A percentile compares a stretch with the other conserved stretches of the same genome.
Conservation (phyloP, 2,113 vertebrate genomes). For the Lampris megalopsis region DNA sequence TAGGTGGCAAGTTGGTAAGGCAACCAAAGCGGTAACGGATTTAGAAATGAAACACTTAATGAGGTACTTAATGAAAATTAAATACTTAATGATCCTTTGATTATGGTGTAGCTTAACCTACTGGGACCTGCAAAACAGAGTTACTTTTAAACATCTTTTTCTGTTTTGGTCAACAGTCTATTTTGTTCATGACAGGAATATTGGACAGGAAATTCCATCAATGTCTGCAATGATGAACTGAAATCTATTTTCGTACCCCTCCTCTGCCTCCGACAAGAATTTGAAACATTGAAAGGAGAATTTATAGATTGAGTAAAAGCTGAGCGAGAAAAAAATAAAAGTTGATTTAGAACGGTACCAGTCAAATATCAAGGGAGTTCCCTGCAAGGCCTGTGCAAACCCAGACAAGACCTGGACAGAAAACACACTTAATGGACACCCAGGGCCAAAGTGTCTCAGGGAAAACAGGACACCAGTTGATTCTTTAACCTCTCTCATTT, state of each 20-base stretch:
- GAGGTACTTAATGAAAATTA: too few species aligned
- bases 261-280: not conserved
- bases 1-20: too few species aligned
- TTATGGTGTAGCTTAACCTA: too few species aligned
- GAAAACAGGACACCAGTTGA: constrained; percentile 77
- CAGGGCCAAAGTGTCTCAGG: constrained; percentile 87
- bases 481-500: constrained; percentile 66
- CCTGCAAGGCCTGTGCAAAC: constrained; percentile 71
- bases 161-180: too few species aligned
- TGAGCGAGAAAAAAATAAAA: constrained; percentile 64
- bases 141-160: too few species aligned
- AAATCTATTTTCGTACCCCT: constrained; percentile 7
- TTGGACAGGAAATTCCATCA: constrained; percentile 16
- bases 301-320: constrained; percentile 32
- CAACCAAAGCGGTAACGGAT: too few species aligned
- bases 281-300: not conserved
- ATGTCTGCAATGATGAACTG: not conserved
- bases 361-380: constrained; percentile 86
- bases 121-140: too few species aligned
- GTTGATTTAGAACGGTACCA: constrained; percentile 58
- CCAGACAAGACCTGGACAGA: constrained; percentile 87
- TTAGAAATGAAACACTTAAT: too few species aligned
- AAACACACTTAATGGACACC: constrained; percentile 83
- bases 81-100: too few species aligned
- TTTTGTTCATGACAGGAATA: constrained; percentile 20